Base-by-base conservation (phyloP, 2,113 vertebrate species). In the Nyctibius bracteatus region DNA sequence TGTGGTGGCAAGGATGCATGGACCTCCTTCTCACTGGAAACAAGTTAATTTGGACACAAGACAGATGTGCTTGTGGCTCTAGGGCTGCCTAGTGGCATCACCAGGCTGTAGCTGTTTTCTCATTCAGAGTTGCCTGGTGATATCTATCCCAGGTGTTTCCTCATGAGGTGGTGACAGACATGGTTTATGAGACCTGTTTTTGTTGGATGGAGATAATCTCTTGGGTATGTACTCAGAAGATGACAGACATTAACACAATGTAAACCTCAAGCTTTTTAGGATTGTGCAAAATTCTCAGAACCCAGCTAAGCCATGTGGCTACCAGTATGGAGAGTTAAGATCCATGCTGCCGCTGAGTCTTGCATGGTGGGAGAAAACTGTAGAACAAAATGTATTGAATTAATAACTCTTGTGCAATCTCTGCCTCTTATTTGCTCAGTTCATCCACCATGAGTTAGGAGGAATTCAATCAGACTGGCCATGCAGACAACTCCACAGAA, bases 311-410 rank as follows among this genome's bases (percentile, higher is more conserved):
- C 73, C 55, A n/a, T 15, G 22, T 59, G 58, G 14, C 59, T 87
- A n/a, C 39, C 15, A n/a, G 49, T 27, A 35, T 2, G 5, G 15
- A 28, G 18, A 55, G 49, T 57, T 74, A 73, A 72, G 31, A 72
- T 65, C 2, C 0, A 0, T 77, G 47, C 67, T 44, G 24, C 39
- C 31, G 44, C 8, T 18, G 12, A 37, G 22, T 35, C 58, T 83
- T 77, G 58, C 35, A 7, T 16, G 22, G 33, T 77, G 22, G 25
- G 11, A 90, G 33, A 63, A 84, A 73, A 55, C 39, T 25, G 28
- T 37, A 49, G 27, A 79, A 66, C n/a, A 58, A 82, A 75, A 77
- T 67, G 28, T 33, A n/a, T 16, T n/a, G 31, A 67, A 83, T 49
- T 0, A 81, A 17, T 30, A 88, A 62, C 20, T 63, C 21, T 19